Percentiles rank a stretch among this genome's conserved stretches.
Evolutionary conservation across 2,888 invertebrate genomes (phyloP).

Genomic region (Campoplex nolae): DNA sequence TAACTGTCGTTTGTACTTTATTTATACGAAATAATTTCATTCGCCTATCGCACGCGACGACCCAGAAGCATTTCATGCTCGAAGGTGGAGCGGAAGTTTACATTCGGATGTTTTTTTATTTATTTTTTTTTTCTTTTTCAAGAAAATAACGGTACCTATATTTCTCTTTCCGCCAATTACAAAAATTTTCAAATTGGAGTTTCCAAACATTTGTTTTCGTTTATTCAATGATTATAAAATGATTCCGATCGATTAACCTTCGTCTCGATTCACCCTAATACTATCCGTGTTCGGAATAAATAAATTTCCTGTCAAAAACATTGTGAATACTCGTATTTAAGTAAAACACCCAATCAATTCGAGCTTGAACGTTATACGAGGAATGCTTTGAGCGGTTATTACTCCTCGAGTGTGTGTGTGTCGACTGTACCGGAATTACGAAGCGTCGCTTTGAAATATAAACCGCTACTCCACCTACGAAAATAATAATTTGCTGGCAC

Average conservation of each 20-base stretch:
- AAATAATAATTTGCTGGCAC: not conserved
- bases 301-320: not conserved
- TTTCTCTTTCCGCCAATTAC: not conserved
- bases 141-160: too few species aligned
- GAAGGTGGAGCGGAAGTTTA: not conserved
- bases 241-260: not conserved
- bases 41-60: not conserved
- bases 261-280: not conserved
- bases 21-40: not conserved
- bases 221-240: not conserved
- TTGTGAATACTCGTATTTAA: not conserved
- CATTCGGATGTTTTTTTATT: not conserved
- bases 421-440: not conserved
- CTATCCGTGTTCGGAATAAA: not conserved
- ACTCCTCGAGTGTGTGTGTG: not conserved
- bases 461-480: not conserved
- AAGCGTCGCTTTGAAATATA: constrained; percentile 7
- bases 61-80: not conserved
- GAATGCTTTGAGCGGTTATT: not conserved
- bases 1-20: not conserved
- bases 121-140: too few species aligned
- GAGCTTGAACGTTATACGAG: not conserved
- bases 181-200: not conserved
- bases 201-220: not conserved
- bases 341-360: not conserved